Percentiles rank a stretch among this genome's conserved stretches.
Conservation (phyloP, 2,797 vertebrate species). For the Onychomys torridus region DNA sequence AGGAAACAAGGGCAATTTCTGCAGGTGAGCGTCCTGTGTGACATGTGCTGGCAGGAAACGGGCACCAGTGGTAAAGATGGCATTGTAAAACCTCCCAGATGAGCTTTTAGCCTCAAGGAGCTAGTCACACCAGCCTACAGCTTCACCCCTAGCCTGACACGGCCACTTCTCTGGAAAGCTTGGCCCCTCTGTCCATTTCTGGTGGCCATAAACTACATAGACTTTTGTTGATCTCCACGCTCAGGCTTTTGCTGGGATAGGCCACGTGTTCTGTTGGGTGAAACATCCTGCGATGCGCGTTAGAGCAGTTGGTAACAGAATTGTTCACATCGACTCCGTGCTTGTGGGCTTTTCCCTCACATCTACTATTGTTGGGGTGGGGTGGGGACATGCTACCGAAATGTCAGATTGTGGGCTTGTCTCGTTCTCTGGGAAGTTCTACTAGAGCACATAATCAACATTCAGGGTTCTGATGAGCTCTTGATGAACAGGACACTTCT, state of each 20-base stretch:
- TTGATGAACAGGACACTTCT: background rate
- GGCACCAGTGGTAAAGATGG: background rate
- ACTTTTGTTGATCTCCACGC: too few relatives aligned
- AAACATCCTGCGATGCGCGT: accelerated
- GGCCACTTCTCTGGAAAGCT: accelerated
- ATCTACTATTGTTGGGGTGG: accelerated
- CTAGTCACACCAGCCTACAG: accelerated
- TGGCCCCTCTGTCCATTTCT: background rate
- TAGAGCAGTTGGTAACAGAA: background rate
- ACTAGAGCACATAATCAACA: accelerated
- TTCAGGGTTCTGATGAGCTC: accelerated
- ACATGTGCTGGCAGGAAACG: background rate
- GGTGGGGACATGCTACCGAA: background rate
- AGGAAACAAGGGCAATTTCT: background rate
- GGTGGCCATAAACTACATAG: background rate
- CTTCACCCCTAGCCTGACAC: accelerated
- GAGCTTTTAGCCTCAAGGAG: background rate
- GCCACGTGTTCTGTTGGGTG: background rate
- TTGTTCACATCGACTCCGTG: accelerated
- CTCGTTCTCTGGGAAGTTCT: background rate
- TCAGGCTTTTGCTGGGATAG: background rate
- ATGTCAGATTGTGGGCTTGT: background rate
- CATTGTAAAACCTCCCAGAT: accelerated
- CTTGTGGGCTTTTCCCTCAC: background rate
- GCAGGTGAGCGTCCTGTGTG: conserved; percentile 23